Evolutionary conservation across 2,888 invertebrate species (phyloP), one percentile per base, ranked within the genome.

Genomic region (Epinotia brunnichana): DNA sequence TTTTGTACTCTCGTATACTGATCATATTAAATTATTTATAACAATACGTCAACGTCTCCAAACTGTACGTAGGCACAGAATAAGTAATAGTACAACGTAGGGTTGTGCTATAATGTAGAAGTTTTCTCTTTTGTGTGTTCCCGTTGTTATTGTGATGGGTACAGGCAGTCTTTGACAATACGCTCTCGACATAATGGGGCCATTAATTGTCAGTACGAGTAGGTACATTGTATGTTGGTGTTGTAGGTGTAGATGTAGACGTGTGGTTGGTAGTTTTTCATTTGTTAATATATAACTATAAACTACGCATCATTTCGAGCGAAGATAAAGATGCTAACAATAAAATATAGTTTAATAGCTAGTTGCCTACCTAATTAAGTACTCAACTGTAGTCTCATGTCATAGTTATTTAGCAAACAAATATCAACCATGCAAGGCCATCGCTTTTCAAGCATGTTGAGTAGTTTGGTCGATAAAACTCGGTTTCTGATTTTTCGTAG

Each of bases 91-190:
- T n/a, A n/a, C n/a, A n/a, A 66, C 75, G 73, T 74, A 77, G 74
- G 74, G 74, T 81, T 79, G 79, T 78, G 76, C 71, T 81, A 79
- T 80, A 80, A 83, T 82, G 83, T 83, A 85, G 85, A 83, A 85
- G 83, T 88, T 76, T 85, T 85, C 86, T 86, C 83, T 85, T 83
- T 82, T 82, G 80, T 83, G 81, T 80, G 79, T 86, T 87, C 86
- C 83, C 83, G 86, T 84, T 83, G 79, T 87, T 83, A 89, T 90
- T 90, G 89, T 87, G 88, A 90, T 90, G 85, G 87, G 86, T 85
- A 87, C 87, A 89, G 89, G 86, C 87, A 87, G 88, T 83, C 90
- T 86, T 85, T 85, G 87, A 92, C 91, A 92, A 92, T 92, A 87
- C 89, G 80, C 82, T 87, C 86, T 87, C 87, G 86, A 88, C 88